These are phyloP conservation scores for Pseudomyrmex concolor DNA, from an alignment of 1,140 invertebrate species.

Conservation along the genomic window DNA sequence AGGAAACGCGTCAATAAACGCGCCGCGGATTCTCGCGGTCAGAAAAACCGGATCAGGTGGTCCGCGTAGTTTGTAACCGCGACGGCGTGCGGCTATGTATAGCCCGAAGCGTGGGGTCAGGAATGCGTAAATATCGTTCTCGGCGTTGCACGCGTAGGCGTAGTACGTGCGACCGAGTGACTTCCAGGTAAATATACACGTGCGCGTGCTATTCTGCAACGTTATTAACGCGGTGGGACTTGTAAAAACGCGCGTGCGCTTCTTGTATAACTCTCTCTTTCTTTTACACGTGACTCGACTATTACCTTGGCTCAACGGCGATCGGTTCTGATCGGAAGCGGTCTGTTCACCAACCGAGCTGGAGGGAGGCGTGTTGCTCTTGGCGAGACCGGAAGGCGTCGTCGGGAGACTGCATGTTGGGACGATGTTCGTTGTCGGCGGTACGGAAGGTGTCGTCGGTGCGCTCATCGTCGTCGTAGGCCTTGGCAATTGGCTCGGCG, in stretches of 20 bases:
- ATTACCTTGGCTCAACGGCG: slow-evolving; percentile 74
- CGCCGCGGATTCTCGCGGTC: slow-evolving; percentile 36
- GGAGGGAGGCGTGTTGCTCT: slow-evolving; percentile 57
- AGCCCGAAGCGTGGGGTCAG: slow-evolving; percentile 77
- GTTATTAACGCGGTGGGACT: slow-evolving; percentile 2
- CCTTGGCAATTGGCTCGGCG: slow-evolving; percentile 75
- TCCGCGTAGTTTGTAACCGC: slow-evolving; percentile 67
- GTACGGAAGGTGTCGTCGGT: slow-evolving; percentile 79
- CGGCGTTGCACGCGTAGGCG: slow-evolving; percentile 71
- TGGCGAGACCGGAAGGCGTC: slow-evolving; percentile 71
- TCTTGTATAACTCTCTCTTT: too few relatives aligned
- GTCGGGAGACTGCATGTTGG: slow-evolving; percentile 77
- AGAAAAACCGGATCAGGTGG: slow-evolving; percentile 74
- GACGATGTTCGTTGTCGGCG: slow-evolving; percentile 63
- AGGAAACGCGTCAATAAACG: slow-evolving; percentile 56
- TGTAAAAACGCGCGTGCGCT: neutral
- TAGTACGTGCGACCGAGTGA: slow-evolving; percentile 69
- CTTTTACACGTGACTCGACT: neutral
- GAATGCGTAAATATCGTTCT: slow-evolving; percentile 81
- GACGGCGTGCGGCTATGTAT: slow-evolving; percentile 75
- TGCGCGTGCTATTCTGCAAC: slow-evolving; percentile 38
- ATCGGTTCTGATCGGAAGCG: slow-evolving; percentile 65
- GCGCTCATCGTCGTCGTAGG: slow-evolving; percentile 81
- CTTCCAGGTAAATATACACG: slow-evolving; percentile 72
- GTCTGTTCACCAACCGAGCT: slow-evolving; percentile 60